Base-by-base conservation (phyloP, 2,888 invertebrate species). In the Meta bourneti region DNA sequence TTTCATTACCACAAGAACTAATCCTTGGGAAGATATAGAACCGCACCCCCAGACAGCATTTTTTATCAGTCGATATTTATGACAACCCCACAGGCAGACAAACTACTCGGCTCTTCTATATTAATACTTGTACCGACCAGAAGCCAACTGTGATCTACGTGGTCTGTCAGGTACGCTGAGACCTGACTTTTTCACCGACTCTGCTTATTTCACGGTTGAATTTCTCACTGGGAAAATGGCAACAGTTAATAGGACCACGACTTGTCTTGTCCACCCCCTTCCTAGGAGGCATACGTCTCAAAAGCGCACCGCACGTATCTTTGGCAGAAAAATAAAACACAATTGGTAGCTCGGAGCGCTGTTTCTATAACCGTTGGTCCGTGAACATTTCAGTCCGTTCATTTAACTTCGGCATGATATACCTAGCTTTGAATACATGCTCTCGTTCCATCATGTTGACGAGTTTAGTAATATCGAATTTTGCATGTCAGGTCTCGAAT, bases 171-270 rank as follows among this genome's bases (percentile, higher is more conserved):
- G 34, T 19, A 49, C 48, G 20, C 19, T 90, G 90, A 90, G 86
- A 54, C 69, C 49, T 61, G 80, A 79, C 79, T 90, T 90, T 90
- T 90, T 90, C 90, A 90, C 78, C 48, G 70, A 83, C 71, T 74
- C 70, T 79, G 48, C 80, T 90, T 84, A 90, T 90, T 90, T 85
- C 90, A 85, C 90, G 90, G 61, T 72, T 90, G 84, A 61, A 34
- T 69, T 79, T 54, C 54, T 72, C 87, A 9, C 6, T 71, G 87
- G 54, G 72, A 71, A 51, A 79, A 51, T 20, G 49, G 74, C 54
- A 49, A 72, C 48, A 52, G 69, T 81, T 81, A 77, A 89, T 90
- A 88, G 72, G 83, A 52, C 20, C 34, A 20, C 71, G 74, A 83
- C 72, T 51, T 72, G 71, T 8, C 51, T 13, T 52, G 54, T 78